phyloP scores from a whole-genome alignment of 2,888 invertebrate genomes.

The Nemoura dubitans region DNA sequence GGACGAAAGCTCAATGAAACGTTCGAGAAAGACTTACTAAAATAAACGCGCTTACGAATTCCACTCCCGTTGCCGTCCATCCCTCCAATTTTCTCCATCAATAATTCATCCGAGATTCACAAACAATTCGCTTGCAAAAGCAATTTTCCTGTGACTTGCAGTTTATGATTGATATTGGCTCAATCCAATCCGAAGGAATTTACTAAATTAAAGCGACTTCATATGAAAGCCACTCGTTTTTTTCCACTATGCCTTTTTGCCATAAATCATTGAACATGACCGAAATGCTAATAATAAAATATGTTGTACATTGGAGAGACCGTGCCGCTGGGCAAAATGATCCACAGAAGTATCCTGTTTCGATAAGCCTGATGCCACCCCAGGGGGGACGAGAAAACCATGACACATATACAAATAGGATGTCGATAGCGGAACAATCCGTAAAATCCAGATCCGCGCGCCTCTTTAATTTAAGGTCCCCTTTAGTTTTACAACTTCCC shows the following conservation, averaged over 20 bases:
- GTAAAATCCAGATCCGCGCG: neutral
- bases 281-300: neutral
- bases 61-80: neutral
- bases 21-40: slow-evolving; percentile 2
- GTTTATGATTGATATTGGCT: slow-evolving; percentile 33
- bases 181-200: slow-evolving; percentile 3
- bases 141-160: slow-evolving; percentile 28
- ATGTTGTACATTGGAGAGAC: neutral
- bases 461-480: neutral
- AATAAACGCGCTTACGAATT: neutral
- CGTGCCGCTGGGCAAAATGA: neutral
- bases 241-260: neutral
- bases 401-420: neutral
- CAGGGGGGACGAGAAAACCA: neutral
- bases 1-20: neutral
- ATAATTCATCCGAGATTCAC: slow-evolving; percentile 28
- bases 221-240: neutral
- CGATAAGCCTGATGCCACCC: neutral
- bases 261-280: neutral
- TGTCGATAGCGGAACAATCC: neutral
- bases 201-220: slow-evolving; percentile 27
- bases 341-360: neutral
- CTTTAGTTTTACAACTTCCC: neutral
- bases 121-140: slow-evolving; percentile 33
- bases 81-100: slow-evolving; percentile 23